Conservation (phyloP, 2,888 invertebrate genomes). For the Ophraella communa region DNA sequence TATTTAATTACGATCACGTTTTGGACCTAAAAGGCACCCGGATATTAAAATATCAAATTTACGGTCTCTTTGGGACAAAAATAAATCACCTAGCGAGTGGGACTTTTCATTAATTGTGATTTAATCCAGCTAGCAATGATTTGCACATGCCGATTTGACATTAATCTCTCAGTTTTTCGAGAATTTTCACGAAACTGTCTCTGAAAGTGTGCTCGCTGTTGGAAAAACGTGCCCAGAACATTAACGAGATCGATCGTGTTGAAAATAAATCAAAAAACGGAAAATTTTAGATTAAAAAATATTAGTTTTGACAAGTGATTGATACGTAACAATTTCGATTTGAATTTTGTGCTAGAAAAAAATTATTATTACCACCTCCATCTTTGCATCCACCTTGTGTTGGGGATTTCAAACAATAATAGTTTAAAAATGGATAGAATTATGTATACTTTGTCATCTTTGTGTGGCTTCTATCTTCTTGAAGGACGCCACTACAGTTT, state of each 20-base stretch:
- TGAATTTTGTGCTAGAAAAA: not conserved
- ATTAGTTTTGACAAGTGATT: not conserved
- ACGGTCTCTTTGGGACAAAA: slow-evolving; percentile 15
- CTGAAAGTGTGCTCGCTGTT: not conserved
- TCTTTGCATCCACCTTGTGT: not conserved
- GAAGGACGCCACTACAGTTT: too few relatives aligned
- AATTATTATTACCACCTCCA: not conserved
- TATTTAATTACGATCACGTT: slow-evolving; percentile 18
- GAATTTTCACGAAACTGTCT: not conserved
- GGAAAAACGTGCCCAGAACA: not conserved
- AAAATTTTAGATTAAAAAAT: not conserved
- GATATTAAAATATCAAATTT: slow-evolving; percentile 27
- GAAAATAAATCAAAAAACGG: not conserved
- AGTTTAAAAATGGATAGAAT: too few relatives aligned
- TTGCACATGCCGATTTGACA: slow-evolving; percentile 17
- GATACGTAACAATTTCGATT: not conserved
- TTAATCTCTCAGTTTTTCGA: slow-evolving; percentile 16
- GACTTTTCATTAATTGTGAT: slow-evolving; percentile 27
- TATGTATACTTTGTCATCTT: too few relatives aligned
- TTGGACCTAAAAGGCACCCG: slow-evolving; percentile 4
- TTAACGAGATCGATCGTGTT: not conserved
- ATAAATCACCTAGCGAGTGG: slow-evolving; percentile 16
- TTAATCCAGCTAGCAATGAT: slow-evolving; percentile 22
- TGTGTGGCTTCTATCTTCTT: too few relatives aligned
- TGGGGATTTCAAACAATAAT: too few relatives aligned